Evolutionary conservation across 2,888 invertebrate species (phyloP).

Genomic region (Kryphioiulus occultus): DNA sequence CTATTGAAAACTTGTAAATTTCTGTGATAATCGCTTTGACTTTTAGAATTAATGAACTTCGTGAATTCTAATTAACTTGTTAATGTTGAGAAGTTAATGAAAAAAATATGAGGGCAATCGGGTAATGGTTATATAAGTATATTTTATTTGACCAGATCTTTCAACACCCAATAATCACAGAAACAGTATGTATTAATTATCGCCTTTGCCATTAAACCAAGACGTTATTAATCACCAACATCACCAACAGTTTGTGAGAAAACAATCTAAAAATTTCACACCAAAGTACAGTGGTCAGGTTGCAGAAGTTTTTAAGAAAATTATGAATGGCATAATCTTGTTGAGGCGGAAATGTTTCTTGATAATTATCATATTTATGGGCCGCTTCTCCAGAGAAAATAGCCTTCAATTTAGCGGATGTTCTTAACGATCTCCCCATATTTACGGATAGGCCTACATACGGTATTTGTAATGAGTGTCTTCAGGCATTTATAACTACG

Average conservation of each 20-base stretch:
- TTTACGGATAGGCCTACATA: too few relatives aligned
- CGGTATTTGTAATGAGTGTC: neutral
- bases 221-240: neutral
- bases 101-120: neutral
- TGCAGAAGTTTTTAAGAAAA: too few relatives aligned
- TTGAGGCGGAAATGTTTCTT: too few relatives aligned
- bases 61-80: neutral
- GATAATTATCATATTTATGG: too few relatives aligned
- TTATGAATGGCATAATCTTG: too few relatives aligned
- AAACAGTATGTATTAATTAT: neutral
- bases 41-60: too few relatives aligned
- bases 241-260: neutral
- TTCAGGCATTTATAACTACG: neutral
- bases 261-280: too few relatives aligned
- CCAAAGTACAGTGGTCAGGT: too few relatives aligned
- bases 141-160: conserved; percentile 26
- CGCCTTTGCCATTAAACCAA: neutral
- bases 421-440: too few relatives aligned
- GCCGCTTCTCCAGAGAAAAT: too few relatives aligned
- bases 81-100: neutral
- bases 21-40: neutral
- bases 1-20: neutral
- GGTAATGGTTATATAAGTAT: neutral
- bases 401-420: too few relatives aligned
- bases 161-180: conserved; percentile 22